Conservation (phyloP, 2,888 invertebrate genomes). For the Odontocolon sp. region DNA sequence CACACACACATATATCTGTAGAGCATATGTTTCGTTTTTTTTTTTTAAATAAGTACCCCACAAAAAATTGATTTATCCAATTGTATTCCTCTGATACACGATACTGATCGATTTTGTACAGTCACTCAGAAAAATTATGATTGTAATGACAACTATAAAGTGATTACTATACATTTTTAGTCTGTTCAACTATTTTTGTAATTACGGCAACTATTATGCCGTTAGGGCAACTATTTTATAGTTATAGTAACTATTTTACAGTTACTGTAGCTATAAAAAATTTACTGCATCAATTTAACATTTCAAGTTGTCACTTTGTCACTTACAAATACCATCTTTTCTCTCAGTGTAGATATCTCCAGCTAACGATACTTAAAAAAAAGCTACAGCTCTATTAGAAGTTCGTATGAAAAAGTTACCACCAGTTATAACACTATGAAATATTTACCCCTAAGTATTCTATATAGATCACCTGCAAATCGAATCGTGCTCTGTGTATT, state of each 20-base stretch:
- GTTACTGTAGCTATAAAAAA: too few species aligned
- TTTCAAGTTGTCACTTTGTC: too few species aligned
- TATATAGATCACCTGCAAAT: constrained; percentile 45
- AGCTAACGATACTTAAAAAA: background rate
- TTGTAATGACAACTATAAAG: background rate
- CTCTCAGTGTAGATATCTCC: too few species aligned
- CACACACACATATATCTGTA: background rate
- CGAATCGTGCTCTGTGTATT: constrained; percentile 9
- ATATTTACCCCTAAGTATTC: constrained; percentile 4
- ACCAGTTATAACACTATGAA: background rate
- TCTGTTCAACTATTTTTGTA: too few species aligned
- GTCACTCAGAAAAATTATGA: background rate
- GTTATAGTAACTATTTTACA: too few species aligned
- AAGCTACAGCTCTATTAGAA: background rate
- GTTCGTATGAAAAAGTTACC: background rate
- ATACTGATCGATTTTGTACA: constrained; percentile 23
- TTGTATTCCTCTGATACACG: constrained; percentile 2
- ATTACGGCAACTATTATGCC: too few species aligned
- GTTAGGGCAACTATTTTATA: too few species aligned
- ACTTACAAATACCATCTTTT: too few species aligned
- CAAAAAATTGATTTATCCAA: constrained; percentile 30
- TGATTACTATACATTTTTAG: too few species aligned
- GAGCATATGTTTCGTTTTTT: background rate
- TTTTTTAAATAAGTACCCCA: background rate
- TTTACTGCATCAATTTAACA: too few species aligned